phyloP scores from a whole-genome alignment of 2,113 vertebrate species.

The Vimba vimba region DNA sequence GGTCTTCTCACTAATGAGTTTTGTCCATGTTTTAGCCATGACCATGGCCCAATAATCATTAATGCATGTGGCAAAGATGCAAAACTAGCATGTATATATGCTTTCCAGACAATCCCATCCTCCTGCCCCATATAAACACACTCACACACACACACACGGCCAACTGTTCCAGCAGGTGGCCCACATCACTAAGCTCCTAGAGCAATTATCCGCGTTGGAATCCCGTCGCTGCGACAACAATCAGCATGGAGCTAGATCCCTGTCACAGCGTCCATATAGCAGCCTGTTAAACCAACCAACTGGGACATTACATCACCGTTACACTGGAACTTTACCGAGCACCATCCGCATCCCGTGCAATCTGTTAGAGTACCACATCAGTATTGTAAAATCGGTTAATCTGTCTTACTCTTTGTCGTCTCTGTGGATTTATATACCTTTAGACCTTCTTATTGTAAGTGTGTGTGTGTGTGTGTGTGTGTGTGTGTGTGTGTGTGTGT shows the following conservation, averaged over 20 bases:
- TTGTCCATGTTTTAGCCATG: not conserved
- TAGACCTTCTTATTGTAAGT: not conserved
- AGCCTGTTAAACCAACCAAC: constrained; percentile 43
- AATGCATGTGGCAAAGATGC: constrained; percentile 56
- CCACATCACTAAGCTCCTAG: constrained; percentile 75
- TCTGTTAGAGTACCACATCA: constrained; percentile 6
- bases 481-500: constrained; percentile 6
- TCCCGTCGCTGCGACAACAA: constrained; percentile 74
- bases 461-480: constrained; percentile 2
- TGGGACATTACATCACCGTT: constrained; percentile 24
- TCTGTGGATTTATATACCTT: constrained; percentile 6
- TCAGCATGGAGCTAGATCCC: constrained; percentile 61
- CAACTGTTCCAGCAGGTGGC: constrained; percentile 80
- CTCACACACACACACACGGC: constrained; percentile 56
- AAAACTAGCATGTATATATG: constrained; percentile 46
- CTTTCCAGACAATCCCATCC: constrained; percentile 62
- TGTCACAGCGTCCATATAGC: constrained; percentile 36
- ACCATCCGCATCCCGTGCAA: not conserved
- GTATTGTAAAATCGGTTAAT: constrained; percentile 13
- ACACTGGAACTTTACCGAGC: constrained; percentile 12
- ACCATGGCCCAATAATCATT: constrained; percentile 24
- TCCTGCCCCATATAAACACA: constrained; percentile 60
- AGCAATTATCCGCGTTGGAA: constrained; percentile 78
- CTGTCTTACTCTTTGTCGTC: not conserved
- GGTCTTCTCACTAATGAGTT: not conserved